phyloP scores from a whole-genome alignment of 2,888 invertebrate species.

The Diarsia rubi region DNA sequence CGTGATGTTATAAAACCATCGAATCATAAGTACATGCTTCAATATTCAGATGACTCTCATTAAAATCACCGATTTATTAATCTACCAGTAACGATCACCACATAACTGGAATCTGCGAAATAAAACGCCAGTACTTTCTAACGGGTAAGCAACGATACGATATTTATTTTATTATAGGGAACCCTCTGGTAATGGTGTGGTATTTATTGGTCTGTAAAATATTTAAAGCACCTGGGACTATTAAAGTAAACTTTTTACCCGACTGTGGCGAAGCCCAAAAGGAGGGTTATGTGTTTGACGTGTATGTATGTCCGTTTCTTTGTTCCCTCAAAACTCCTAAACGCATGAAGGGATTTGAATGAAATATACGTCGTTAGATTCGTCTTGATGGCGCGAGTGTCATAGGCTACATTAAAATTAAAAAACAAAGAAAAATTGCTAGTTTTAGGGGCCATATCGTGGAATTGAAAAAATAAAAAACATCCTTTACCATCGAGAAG shows the following conservation, averaged over 20 bases:
- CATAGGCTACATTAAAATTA: no score
- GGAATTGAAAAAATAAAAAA: no score
- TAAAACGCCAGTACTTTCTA: conserved; percentile 34
- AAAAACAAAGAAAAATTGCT: no score
- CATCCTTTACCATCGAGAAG: no score
- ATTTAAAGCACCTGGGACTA: conserved; percentile 82
- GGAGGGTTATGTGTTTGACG: no score
- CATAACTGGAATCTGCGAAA: conserved; percentile 28
- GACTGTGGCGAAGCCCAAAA: no score
- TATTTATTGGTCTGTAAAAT: conserved; percentile 82
- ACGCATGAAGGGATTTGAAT: no score
- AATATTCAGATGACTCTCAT: not conserved
- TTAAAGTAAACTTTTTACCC: conserved; percentile 70
- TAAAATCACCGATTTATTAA: conserved; percentile 29
- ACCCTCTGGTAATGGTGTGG: conserved; percentile 67
- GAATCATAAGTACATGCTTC: not conserved
- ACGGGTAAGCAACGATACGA: conserved; percentile 27
- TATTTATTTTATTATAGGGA: conserved; percentile 70
- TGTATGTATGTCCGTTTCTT: no score
- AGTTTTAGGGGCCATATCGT: no score
- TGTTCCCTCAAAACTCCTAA: no score
- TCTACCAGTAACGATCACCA: conserved; percentile 2
- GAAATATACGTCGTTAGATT: no score
- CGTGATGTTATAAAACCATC: not conserved
- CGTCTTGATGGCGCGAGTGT: no score